Evolutionary conservation across 92 coral and sea anemone species (phyloP).

Genomic region (Palythoa caribaeorum): DNA sequence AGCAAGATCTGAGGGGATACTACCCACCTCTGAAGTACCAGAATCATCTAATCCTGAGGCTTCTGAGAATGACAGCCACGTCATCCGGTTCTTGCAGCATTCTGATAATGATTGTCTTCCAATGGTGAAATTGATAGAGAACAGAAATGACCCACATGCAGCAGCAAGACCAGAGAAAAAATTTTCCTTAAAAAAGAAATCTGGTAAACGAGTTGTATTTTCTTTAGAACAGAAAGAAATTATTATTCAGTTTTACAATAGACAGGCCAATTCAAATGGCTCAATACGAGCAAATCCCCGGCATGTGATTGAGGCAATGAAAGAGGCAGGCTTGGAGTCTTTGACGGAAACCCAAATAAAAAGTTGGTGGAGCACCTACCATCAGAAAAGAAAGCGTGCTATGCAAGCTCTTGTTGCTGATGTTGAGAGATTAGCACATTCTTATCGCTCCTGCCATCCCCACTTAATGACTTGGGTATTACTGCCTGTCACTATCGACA

Average conservation of each 20-base stretch:
- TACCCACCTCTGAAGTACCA: no score
- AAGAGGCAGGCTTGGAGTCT: neutral
- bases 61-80: no score
- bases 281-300: neutral
- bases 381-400: slow-evolving; percentile 13
- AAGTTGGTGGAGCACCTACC: slow-evolving; percentile 34
- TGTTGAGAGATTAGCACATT: no score
- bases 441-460: no score
- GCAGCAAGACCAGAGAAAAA: neutral
- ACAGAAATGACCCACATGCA: neutral
- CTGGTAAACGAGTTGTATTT: neutral
- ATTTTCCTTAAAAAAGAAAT: slow-evolving; percentile 4
- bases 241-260: slow-evolving; percentile 14
- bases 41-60: no score
- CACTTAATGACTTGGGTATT: no score
- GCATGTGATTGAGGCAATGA: no score
- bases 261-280: neutral
- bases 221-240: slow-evolving; percentile 11
- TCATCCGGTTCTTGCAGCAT: no score
- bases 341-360: neutral
- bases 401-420: neutral
- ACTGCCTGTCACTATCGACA: no score
- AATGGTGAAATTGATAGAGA: neutral
- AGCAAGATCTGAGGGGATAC: no score
- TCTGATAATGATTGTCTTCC: no score